These are phyloP conservation scores for Stenichneumon culpator DNA, from an alignment of 2,888 invertebrate species.

Conservation along the genomic window DNA sequence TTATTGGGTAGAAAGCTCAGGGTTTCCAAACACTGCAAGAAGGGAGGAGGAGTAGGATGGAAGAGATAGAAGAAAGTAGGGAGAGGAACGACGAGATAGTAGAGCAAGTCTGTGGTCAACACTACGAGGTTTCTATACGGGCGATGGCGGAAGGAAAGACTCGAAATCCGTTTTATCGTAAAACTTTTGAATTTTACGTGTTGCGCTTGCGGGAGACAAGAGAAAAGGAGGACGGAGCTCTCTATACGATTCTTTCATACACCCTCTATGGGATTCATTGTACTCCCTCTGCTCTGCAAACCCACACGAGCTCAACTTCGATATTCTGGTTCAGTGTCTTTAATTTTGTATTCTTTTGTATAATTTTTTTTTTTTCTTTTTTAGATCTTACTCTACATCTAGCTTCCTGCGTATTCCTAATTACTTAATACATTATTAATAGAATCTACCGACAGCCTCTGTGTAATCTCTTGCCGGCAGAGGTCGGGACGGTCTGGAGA, in stretches of 20 bases:
- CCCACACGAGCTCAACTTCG: neutral
- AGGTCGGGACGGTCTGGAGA: neutral
- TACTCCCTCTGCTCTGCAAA: neutral
- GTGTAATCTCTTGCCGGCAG: slow-evolving; percentile 76
- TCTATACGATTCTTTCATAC: slow-evolving; percentile 1
- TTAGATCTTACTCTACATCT: slow-evolving; percentile 18
- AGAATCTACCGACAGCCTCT: slow-evolving; percentile 80
- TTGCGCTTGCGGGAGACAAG: slow-evolving; percentile 63
- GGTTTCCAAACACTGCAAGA: neutral
- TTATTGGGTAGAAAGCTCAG: slow-evolving; percentile 21
- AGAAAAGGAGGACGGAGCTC: neutral
- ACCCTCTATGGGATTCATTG: neutral
- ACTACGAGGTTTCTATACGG: neutral
- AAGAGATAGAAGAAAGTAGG: slow-evolving; percentile 44
- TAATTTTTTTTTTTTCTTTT: neutral
- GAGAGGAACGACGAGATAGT: slow-evolving; percentile 18
- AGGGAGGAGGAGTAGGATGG: neutral
- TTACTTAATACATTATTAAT: slow-evolving; percentile 84
- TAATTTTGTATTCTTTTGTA: neutral
- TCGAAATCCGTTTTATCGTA: slow-evolving; percentile 70
- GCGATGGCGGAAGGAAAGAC: slow-evolving; percentile 5
- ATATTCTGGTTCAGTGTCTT: neutral
- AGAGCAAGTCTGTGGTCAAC: slow-evolving; percentile 40
- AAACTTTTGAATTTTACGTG: slow-evolving; percentile 76
- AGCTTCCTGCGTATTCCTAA: slow-evolving; percentile 74